Evolutionary conservation across 92 coral and sea anemone species (phyloP), one percentile per base, ranked within the genome.

Genomic region (Plumapathes pennacea): DNA sequence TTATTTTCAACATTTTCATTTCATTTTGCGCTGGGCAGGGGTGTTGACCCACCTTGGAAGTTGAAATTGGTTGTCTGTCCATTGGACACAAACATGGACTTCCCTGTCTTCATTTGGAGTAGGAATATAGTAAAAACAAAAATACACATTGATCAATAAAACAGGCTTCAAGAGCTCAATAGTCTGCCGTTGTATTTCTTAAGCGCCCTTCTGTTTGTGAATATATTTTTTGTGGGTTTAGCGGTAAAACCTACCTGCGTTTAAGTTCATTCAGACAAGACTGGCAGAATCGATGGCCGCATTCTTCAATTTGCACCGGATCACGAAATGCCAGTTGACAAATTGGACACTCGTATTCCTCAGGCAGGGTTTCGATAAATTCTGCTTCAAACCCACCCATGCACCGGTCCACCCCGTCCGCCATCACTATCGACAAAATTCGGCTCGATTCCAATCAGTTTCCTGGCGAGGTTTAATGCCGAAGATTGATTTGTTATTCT

Each of bases 351-450:
- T 92, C 98, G 60, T 92, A 92, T 60, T 92, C 98, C 50, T 77
- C 81, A 1, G 98, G 98, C 21, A 92, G 49, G 17, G 95, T 80
- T 5, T 71, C 36, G 12, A 92, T 65, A 49, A 92, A 92, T 50
- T 88, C 98, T 2, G 96, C 98, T 48, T 92, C 98, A 49, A 68
- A 92, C 6, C 98, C 98, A 4, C 98, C 98, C 26, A 90, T 92
- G 38, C 66, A 87, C 2, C 98, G 84, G 65, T 92, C 98, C 2
- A 85, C 96, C 71, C 96, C 62, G 49, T 89, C 90, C 70, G 96
- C 98, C 98, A 92, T 92, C 23, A n/a, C n/a, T n/a, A n/a, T n/a
- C n/a, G n/a, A n/a, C n/a, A n/a, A n/a, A n/a, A n/a, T n/a, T n/a
- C n/a, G n/a, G n/a, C n/a, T n/a, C n/a, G n/a, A n/a, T n/a, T n/a